phyloP scores from a whole-genome alignment of 2,797 vertebrate genomes.

The Monodelphis domestica region DNA sequence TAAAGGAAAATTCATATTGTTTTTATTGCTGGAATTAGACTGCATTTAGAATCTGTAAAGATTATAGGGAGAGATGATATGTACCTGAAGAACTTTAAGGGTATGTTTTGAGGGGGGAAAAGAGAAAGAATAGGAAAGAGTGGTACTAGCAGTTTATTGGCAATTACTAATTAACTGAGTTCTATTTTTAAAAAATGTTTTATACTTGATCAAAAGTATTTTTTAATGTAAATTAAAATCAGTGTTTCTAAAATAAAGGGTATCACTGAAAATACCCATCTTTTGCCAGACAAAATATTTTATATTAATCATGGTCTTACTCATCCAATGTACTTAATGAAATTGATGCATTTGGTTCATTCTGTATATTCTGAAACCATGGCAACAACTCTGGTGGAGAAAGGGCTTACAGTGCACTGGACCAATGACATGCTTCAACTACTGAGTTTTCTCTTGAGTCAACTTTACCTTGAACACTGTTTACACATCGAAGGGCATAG shows the following conservation, averaged over 20 bases:
- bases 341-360: not conserved
- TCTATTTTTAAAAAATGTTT: not conserved
- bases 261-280: not conserved
- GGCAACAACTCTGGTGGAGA: not conserved
- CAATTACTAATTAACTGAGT: not conserved
- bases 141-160: not conserved
- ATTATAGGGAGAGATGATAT: not conserved
- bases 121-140: not conserved
- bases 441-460: accelerated
- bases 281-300: not conserved
- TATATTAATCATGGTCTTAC: not conserved
- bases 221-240: not conserved
- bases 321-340: not conserved
- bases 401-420: accelerated
- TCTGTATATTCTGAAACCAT: not conserved
- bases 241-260: not conserved
- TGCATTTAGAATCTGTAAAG: not conserved
- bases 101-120: not conserved
- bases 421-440: accelerated
- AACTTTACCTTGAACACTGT: constrained; percentile 90
- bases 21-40: constrained; percentile 1
- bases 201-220: not conserved
- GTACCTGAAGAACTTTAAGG: constrained; percentile 18
- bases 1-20: not conserved
- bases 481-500: constrained; percentile 88